phyloP scores from a whole-genome alignment of 2,797 vertebrate genomes.

The Notolabrus celidotus region DNA sequence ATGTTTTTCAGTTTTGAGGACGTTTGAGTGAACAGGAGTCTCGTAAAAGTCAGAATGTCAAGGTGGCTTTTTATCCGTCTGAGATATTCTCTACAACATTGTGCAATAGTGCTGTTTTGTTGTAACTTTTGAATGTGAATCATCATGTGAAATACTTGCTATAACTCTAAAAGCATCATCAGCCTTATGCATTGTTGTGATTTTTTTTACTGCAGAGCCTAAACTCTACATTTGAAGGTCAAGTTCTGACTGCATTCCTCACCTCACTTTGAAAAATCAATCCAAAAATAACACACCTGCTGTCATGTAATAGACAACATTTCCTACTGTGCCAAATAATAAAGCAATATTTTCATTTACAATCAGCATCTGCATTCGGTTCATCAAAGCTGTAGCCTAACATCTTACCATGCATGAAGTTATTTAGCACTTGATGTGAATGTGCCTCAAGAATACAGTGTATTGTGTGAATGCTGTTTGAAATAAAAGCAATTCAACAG shows the following conservation, averaged over 20 bases:
- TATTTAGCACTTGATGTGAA: slow-evolving; percentile 83
- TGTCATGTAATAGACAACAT: slow-evolving; percentile 54
- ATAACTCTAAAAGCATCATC: slow-evolving; percentile 39
- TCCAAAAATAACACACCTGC: slow-evolving; percentile 49
- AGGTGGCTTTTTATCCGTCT: slow-evolving; percentile 54
- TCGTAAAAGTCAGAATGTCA: slow-evolving; percentile 47
- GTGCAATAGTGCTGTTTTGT: slow-evolving; percentile 70
- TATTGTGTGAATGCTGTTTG: slow-evolving; percentile 86
- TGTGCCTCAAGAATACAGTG: slow-evolving; percentile 80
- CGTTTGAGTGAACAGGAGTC: slow-evolving; percentile 21
- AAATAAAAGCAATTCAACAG: slow-evolving; percentile 83
- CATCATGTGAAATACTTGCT: slow-evolving; percentile 53
- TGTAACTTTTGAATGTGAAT: slow-evolving; percentile 69
- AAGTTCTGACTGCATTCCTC: slow-evolving; percentile 26
- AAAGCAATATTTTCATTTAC: slow-evolving; percentile 88
- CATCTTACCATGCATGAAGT: slow-evolving; percentile 82
- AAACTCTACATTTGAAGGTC: slow-evolving; percentile 12
- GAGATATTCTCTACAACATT: slow-evolving; percentile 59
- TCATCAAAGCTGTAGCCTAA: slow-evolving; percentile 71
- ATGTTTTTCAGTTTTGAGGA: neutral
- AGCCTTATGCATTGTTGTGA: slow-evolving; percentile 35
- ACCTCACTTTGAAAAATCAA: slow-evolving; percentile 48
- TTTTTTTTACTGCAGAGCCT: slow-evolving; percentile 26
- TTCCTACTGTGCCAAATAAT: slow-evolving; percentile 86
- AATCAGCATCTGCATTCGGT: slow-evolving; percentile 78